These are phyloP conservation scores for Heliconius eleuchia DNA, from an alignment of 1,140 invertebrate genomes.

Conservation along the genomic window DNA sequence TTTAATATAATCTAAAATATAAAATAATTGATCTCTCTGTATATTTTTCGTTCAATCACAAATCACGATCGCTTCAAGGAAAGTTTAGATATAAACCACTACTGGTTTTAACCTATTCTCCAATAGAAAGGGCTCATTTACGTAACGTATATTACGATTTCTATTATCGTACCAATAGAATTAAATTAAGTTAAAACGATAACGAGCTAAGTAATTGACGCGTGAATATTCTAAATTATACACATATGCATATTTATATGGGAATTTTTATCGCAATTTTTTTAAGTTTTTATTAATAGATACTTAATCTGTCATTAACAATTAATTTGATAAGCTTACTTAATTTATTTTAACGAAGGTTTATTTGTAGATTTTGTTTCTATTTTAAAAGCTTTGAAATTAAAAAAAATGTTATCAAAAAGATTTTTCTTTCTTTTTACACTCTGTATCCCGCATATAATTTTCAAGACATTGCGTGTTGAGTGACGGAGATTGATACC, in stretches of 20 bases:
- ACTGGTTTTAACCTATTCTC: constrained; percentile 38
- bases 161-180: constrained; percentile 39
- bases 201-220: constrained; percentile 38
- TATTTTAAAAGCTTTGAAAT: neutral
- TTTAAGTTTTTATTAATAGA: no score
- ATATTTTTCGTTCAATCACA: constrained; percentile 17
- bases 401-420: no score
- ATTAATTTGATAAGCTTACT: no score
- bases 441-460: neutral
- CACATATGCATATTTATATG: neutral
- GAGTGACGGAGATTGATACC: neutral
- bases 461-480: neutral
- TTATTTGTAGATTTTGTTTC: neutral
- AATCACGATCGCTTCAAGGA: constrained; percentile 21
- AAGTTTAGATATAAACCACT: constrained; percentile 27
- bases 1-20: no score
- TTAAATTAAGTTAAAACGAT: constrained; percentile 41
- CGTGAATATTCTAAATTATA: constrained; percentile 22
- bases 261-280: no score
- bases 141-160: constrained; percentile 43
- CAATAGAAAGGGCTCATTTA: constrained; percentile 44
- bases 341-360: neutral
- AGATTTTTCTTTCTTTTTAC: neutral
- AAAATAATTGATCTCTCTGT: neutral
- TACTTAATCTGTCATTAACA: no score